Conservation (phyloP, 2,888 invertebrate species). For the Ormyrus thymus region DNA sequence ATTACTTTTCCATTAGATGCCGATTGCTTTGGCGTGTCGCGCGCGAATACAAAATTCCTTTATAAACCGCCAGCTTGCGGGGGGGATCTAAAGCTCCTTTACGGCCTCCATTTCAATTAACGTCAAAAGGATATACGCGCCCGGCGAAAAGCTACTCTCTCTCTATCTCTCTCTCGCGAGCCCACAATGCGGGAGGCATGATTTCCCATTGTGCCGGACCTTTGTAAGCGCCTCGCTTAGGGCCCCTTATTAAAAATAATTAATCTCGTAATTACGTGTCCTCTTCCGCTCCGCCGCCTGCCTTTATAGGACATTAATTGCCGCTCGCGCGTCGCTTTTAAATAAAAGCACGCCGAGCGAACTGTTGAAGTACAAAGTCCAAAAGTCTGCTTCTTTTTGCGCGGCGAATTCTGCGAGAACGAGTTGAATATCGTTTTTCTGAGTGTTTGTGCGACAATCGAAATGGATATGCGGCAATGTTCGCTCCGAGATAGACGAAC, state of each 20-base stretch:
- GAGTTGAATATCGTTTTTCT: too few relatives aligned
- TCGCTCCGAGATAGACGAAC: too few relatives aligned
- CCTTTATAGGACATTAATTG: neutral
- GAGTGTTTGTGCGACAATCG: too few relatives aligned
- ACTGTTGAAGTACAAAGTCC: too few relatives aligned
- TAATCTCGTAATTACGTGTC: slow-evolving; percentile 23
- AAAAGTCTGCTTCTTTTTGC: too few relatives aligned
- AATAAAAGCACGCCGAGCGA: too few relatives aligned
- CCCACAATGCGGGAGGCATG: neutral
- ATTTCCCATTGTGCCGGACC: slow-evolving; percentile 4
- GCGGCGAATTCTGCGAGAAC: too few relatives aligned
- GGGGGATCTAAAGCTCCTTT: neutral
- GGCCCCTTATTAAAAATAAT: slow-evolving; percentile 28
- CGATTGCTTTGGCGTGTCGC: neutral
- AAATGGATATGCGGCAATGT: too few relatives aligned
- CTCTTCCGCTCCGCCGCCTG: too few relatives aligned
- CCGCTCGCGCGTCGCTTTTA: too few relatives aligned
- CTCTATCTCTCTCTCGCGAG: neutral
- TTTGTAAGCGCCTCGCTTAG: neutral
- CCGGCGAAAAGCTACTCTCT: too few relatives aligned
- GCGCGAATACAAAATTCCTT: neutral
- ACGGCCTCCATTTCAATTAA: slow-evolving; percentile 9
- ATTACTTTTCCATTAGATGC: slow-evolving; percentile 19
- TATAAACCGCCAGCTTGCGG: neutral
- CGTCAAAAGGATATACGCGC: neutral